Evolutionary conservation across 2,888 invertebrate species (phyloP).

Genomic region (Argyresthia albistria): DNA sequence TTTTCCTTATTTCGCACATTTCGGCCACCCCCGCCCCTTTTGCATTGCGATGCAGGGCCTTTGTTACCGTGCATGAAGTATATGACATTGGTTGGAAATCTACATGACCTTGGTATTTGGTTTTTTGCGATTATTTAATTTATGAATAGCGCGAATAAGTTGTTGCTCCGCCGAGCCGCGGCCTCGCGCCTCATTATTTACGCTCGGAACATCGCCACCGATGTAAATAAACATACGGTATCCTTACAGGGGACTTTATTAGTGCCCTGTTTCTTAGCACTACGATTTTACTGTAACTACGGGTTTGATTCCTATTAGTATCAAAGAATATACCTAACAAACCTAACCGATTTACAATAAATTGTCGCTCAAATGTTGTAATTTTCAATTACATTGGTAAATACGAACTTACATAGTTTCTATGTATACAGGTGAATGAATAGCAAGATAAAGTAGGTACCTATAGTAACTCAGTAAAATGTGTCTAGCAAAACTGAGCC

Average conservation of each 20-base stretch:
- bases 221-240: slow-evolving; percentile 63
- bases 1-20: slow-evolving; percentile 59
- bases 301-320: too few relatives aligned
- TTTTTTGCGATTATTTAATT: slow-evolving; percentile 63
- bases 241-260: slow-evolving; percentile 49
- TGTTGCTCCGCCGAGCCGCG: slow-evolving; percentile 50
- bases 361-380: too few relatives aligned
- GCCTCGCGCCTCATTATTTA: slow-evolving; percentile 45
- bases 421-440: too few relatives aligned
- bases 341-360: too few relatives aligned
- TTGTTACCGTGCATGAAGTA: slow-evolving; percentile 69
- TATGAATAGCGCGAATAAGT: slow-evolving; percentile 46
- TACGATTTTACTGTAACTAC: too few relatives aligned
- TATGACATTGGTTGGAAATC: slow-evolving; percentile 71
- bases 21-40: slow-evolving; percentile 69
- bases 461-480: too few relatives aligned
- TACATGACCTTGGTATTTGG: slow-evolving; percentile 71
- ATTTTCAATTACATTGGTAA: too few relatives aligned
- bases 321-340: too few relatives aligned
- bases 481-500: too few relatives aligned
- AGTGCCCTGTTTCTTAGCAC: slow-evolving; percentile 25
- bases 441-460: too few relatives aligned
- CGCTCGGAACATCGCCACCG: slow-evolving; percentile 48
- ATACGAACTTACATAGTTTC: too few relatives aligned
- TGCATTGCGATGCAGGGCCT: slow-evolving; percentile 70